Percentiles rank a stretch among this genome's conserved stretches.
Conservation (phyloP, 2,797 vertebrate species). For the Galagoides demidoff region DNA sequence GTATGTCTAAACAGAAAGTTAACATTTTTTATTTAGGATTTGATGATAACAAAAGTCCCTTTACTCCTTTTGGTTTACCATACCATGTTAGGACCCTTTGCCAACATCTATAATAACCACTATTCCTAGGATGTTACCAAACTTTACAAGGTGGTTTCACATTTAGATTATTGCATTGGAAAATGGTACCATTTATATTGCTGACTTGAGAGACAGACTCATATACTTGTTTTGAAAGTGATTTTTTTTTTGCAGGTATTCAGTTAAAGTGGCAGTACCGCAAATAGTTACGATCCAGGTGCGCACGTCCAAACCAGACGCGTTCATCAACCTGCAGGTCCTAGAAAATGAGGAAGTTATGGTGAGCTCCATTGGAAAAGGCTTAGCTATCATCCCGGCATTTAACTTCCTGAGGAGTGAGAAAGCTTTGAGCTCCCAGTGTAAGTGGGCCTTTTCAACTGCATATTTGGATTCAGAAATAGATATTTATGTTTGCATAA, state of each 20-base stretch:
- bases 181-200: neutral
- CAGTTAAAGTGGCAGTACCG: conserved; percentile 86
- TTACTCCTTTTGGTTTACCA: neutral
- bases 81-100: neutral
- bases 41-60: neutral
- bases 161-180: neutral
- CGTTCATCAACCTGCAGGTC: conserved; percentile 90
- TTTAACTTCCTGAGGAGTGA: conserved; percentile 89
- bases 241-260: conserved; percentile 85
- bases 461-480: conserved; percentile 1
- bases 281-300: conserved; percentile 91
- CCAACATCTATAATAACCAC: neutral
- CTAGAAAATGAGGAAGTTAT: conserved; percentile 91
- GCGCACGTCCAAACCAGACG: conserved; percentile 91
- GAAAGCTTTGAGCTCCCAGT: conserved; percentile 70
- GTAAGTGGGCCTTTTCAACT: conserved; percentile 82
- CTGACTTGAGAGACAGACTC: neutral
- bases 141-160: neutral
- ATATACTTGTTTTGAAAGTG: neutral
- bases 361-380: conserved; percentile 87
- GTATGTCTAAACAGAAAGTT: neutral
- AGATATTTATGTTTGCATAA: neutral
- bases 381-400: conserved; percentile 91
- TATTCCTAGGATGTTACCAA: neutral
- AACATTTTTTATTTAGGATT: neutral